These are phyloP conservation scores for Cyprinus carpio DNA, from an alignment of 2,113 vertebrate genomes.

Conservation along the genomic window DNA sequence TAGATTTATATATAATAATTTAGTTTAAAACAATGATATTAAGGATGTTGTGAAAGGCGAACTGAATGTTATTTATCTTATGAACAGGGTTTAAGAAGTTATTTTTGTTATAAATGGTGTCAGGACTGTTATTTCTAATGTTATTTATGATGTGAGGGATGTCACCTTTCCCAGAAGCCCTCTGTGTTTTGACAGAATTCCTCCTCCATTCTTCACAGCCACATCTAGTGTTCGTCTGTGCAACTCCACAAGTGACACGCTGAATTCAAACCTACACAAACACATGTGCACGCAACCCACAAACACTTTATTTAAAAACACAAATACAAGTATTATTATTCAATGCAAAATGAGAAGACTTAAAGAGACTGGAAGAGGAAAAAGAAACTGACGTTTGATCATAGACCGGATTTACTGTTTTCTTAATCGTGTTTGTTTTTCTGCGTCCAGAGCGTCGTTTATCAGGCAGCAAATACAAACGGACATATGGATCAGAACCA, in stretches of 20 bases:
- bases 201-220: constrained; percentile 94
- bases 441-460: constrained; percentile 92
- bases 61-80: background rate
- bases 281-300: background rate
- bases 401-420: constrained; percentile 87
- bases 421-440: constrained; percentile 93
- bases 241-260: constrained; percentile 85
- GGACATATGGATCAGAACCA: constrained; percentile 91
- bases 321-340: background rate
- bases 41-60: background rate
- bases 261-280: constrained; percentile 88
- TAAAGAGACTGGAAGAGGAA: background rate
- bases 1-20: background rate
- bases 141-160: background rate
- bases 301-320: background rate
- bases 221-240: constrained; percentile 90
- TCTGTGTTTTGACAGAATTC: constrained; percentile 94
- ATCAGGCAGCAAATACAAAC: constrained; percentile 93
- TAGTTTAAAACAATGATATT: background rate
- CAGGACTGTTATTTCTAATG: background rate
- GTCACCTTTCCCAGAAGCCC: constrained; percentile 93
- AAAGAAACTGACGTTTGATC: constrained; percentile 84
- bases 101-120: background rate
- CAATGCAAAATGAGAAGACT: background rate
- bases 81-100: background rate